Base-by-base conservation (phyloP, 2,888 invertebrate genomes). In the Aethes cnicana region DNA sequence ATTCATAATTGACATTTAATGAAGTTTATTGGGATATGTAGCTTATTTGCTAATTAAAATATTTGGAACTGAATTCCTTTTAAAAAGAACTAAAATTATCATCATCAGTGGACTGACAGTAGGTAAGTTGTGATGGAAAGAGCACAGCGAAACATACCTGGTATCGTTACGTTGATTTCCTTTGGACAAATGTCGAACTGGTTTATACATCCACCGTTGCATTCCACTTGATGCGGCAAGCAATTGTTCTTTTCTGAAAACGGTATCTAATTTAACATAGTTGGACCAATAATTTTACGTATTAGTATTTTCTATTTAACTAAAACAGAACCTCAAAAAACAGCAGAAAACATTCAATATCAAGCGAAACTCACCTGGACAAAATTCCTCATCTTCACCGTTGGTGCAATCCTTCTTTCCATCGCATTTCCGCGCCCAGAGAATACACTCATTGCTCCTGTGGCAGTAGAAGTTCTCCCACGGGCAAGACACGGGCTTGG, bases 311-410 rank as follows among this genome's bases (percentile, higher is more conserved):
- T n/a, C n/a, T n/a, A n/a, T n/a, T n/a, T n/a, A n/a, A n/a, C n/a
- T n/a, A n/a, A n/a, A n/a, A n/a, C n/a, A n/a, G n/a, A n/a, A n/a
- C n/a, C n/a, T n/a, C n/a, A n/a, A n/a, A n/a, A n/a, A n/a, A n/a
- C n/a, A n/a, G n/a, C n/a, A n/a, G n/a, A n/a, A n/a, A n/a, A n/a
- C n/a, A n/a, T n/a, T n/a, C n/a, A n/a, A n/a, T n/a, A n/a, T n/a
- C n/a, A n/a, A n/a, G n/a, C n/a, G n/a, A n/a, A 32, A 43, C 76
- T 69, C 46, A 85, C 86, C 56, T 8, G 47, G 25, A 64, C 93
- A 92, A 0, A 77, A 76, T 3, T 77, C 69, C 58, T 92, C 93
- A 55, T 93, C 93, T 53, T 92, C 92, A 0, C 90, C 90, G 54
- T 76, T 69, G 0, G 69, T 64, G 60, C 93, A 93, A 56, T 93